These are phyloP conservation scores for Ramazzottius varieornatus DNA, from an alignment of 2,888 invertebrate species.

Conservation along the genomic window DNA sequence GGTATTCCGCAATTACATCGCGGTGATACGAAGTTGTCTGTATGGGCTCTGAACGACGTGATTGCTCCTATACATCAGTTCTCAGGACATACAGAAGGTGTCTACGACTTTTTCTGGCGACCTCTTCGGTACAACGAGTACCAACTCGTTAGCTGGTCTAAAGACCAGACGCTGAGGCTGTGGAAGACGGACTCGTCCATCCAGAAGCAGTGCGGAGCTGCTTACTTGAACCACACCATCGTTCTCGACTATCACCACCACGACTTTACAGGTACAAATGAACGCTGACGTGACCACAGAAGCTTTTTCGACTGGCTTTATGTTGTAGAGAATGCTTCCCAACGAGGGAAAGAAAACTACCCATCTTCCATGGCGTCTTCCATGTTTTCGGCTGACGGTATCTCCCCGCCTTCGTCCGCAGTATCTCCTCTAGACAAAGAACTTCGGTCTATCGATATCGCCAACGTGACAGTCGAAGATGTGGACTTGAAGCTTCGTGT, in stretches of 20 bases:
- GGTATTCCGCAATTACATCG: constrained; percentile 67
- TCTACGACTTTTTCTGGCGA: constrained; percentile 80
- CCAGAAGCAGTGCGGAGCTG: constrained; percentile 30
- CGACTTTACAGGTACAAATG: too few relatives aligned
- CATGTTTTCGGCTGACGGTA: neutral
- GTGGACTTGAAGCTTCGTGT: neutral
- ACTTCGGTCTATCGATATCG: neutral
- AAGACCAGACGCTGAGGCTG: constrained; percentile 65
- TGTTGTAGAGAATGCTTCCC: too few relatives aligned
- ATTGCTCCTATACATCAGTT: constrained; percentile 53
- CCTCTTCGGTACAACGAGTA: constrained; percentile 35
- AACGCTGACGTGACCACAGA: too few relatives aligned
- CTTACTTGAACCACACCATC: neutral
- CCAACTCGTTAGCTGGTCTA: constrained; percentile 76
- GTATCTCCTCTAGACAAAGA: neutral
- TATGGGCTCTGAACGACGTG: constrained; percentile 38
- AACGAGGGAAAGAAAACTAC: too few relatives aligned
- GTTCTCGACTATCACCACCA: neutral
- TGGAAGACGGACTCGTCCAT: constrained; percentile 66
- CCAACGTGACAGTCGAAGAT: neutral
- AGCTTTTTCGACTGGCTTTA: too few relatives aligned
- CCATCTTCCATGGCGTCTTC: neutral
- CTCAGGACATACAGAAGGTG: constrained; percentile 76
- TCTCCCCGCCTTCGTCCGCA: neutral
- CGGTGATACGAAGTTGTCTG: constrained; percentile 51